These are phyloP conservation scores for Thermophis baileyi DNA, from an alignment of 2,113 vertebrate genomes.

Conservation along the genomic window DNA sequence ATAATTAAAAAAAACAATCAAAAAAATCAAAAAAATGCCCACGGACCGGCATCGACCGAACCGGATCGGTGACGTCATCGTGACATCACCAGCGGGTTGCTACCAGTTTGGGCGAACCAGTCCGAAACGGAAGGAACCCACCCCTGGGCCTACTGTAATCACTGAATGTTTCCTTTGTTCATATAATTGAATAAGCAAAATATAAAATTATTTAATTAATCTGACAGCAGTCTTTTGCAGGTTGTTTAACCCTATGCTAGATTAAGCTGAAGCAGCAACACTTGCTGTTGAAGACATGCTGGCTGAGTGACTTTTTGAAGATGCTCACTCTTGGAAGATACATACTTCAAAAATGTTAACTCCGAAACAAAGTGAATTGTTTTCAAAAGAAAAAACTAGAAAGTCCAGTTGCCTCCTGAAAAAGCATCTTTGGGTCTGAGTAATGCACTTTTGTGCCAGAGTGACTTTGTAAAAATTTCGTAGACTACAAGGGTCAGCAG, in stretches of 20 bases:
- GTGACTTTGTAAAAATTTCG: neutral
- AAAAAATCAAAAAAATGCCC: no score
- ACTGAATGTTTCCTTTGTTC: constrained; percentile 40
- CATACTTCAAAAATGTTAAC: neutral
- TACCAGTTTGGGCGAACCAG: no score
- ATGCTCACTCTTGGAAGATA: constrained; percentile 27
- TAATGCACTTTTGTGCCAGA: neutral
- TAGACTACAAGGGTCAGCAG: neutral
- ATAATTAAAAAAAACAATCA: no score
- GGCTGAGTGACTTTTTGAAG: constrained; percentile 11
- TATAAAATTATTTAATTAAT: constrained; percentile 35
- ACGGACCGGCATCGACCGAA: no score
- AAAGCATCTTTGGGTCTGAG: no score
- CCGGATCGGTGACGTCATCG: no score
- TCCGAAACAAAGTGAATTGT: neutral
- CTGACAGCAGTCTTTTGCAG: neutral
- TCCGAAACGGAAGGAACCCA: no score
- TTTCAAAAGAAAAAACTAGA: no score
- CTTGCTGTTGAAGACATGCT: neutral
- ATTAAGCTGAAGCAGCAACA: neutral
- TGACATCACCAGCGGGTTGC: no score
- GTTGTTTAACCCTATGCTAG: constrained; percentile 4
- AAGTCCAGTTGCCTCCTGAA: no score
- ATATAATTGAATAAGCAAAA: constrained; percentile 35
- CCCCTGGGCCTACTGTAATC: constrained; percentile 9